Evolutionary conservation across 2,113 vertebrate genomes (phyloP), one percentile per base, ranked within the genome.

Genomic region (Cottus gobio): DNA sequence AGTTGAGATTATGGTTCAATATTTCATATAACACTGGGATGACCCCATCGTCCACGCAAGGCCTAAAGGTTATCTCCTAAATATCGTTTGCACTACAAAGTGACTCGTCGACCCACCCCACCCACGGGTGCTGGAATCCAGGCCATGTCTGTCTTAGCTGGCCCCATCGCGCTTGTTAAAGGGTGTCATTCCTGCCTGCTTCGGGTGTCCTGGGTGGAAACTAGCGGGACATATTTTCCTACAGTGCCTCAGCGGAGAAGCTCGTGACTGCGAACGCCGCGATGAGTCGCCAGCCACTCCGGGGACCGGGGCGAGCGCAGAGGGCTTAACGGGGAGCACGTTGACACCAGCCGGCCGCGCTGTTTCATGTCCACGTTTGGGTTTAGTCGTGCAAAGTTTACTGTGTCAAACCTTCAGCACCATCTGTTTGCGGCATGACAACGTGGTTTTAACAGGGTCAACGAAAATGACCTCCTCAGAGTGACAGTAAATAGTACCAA

Each of bases 181-280:
- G 46, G 57, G 42, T 84, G 87, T 84, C 88, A 88, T 89, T 88
- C 68, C 84, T 85, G 85, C 68, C 76, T 71, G 66, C 82, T 67
- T 79, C 66, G 52, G 24, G 82, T 80, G 75, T 81, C 89, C 81
- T 56, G 64, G 20, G 86, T 93, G 94, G 89, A 94, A 94, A 93
- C 81, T 78, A 26, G 81, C 85, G 90, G 85, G 71, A n/a, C 90
- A 93, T 93, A 93, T 93, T 94, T 95, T 94, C 93, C 93, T 85
- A 79, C 0, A 28, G 71, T 70, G 80, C 87, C 87, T 75, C 80
- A 79, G 39, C 13, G 56, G 71, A 84, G 83, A 84, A 79, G 84
- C 90, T 80, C 84, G 90, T 90, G 91, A 93, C 90, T 82, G 44
- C 87, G 82, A 89, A 91, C 36, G 84, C 73, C 82, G 83, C 48